Evolutionary conservation across 2,888 invertebrate genomes (phyloP).

Genomic region (Thecocarcelia acutangulata): DNA sequence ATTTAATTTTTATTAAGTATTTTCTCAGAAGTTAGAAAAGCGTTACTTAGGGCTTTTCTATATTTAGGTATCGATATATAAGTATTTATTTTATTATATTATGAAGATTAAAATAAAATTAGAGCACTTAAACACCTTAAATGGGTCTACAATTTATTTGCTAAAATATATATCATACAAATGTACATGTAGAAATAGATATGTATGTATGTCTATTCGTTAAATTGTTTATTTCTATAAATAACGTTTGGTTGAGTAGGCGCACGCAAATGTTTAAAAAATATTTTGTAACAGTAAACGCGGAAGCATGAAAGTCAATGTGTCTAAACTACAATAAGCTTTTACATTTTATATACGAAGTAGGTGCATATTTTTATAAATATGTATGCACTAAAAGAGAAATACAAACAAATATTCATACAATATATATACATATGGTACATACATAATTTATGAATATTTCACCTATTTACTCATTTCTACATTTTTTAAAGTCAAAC

Average conservation of each 20-base stretch:
- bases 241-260: constrained; percentile 47
- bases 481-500: neutral
- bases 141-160: constrained; percentile 41
- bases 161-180: constrained; percentile 38
- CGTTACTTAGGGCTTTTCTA: too few species aligned
- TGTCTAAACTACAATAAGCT: constrained; percentile 53
- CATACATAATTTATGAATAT: too few species aligned
- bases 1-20: too few species aligned
- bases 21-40: too few species aligned
- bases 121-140: constrained; percentile 56
- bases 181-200: too few species aligned
- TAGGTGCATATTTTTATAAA: neutral
- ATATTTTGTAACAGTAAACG: constrained; percentile 63
- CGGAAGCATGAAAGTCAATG: constrained; percentile 65
- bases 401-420: too few species aligned
- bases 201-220: neutral
- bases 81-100: constrained; percentile 8
- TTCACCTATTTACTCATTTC: too few species aligned
- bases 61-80: too few species aligned
- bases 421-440: too few species aligned
- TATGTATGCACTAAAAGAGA: neutral
- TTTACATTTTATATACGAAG: constrained; percentile 17
- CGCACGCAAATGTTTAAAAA: constrained; percentile 44
- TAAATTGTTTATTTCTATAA: constrained; percentile 21
- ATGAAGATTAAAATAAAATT: constrained; percentile 24